Base-by-base conservation (phyloP, 2,797 vertebrate genomes). In the Myripristis murdjan region DNA sequence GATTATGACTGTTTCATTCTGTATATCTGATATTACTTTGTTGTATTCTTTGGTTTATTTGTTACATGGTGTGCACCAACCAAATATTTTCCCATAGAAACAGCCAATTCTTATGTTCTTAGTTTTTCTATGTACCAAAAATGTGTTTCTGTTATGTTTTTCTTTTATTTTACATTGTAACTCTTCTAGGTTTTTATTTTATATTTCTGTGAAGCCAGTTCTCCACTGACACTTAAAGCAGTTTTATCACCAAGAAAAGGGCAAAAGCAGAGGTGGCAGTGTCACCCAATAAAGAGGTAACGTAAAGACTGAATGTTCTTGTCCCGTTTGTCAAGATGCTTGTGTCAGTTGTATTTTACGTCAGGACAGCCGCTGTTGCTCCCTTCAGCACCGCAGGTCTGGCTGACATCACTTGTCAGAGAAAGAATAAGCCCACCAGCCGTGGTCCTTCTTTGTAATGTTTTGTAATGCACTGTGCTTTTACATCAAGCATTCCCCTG, bases 211-310 rank as follows among this genome's bases (percentile, higher is more conserved):
- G 23, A 44, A 72, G 39, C 24, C 58, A 60, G 22, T 61, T 49
- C 11, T 51, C 22, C 51, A 58, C 61, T 28, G 43, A 26, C 46
- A 58, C 28, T 48, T 53, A 9, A 39, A 12, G 22, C 43, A 57
- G 67, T 58, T 70, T 20, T 47, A 70, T 47, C 28, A 48, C 24
- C 14, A 43, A 33, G 37, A 61, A 51, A 43, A 65, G 61, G 12
- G 23, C 9, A 22, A 10, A 55, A 49, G 59, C n/a, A 53, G 31
- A 33, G 5, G 22, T 75, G 71, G 49, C 69, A 73, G 61, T 74
- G 46, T 67, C 35, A 16, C 41, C 49, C 31, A 87, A 81, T 89
- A 88, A 89, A 90, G 64, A 81, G 46, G 59, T 75, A 58, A 53
- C 16, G 5, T 62, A 61, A 44, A 64, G 35, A 70, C 33, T 41